A percentile compares a stretch with the other conserved stretches of the same genome.
phyloP scores from a whole-genome alignment of 2,797 vertebrate species.

The Protonibea diacanthus region DNA sequence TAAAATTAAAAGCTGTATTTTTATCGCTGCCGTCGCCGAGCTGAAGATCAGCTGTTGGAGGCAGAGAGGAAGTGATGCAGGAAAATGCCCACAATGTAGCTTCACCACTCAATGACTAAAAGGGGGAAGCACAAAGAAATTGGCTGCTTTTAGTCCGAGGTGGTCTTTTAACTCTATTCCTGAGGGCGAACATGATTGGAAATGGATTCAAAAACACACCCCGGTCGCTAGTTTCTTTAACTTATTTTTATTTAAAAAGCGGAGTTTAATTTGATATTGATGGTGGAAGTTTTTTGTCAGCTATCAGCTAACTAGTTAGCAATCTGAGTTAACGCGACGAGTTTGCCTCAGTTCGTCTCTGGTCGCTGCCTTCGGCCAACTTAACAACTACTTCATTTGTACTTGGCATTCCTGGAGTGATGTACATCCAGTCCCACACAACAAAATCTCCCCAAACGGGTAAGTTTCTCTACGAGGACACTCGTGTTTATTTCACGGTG shows the following conservation, averaged over 20 bases:
- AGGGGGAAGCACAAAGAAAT: constrained; percentile 85
- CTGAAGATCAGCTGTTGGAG: constrained; percentile 79
- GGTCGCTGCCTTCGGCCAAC: constrained; percentile 27
- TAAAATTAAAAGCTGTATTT: neutral
- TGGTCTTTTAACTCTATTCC: constrained; percentile 51
- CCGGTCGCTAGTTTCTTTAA: neutral
- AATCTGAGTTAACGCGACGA: constrained; percentile 76
- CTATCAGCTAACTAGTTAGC: constrained; percentile 69
- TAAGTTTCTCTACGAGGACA: constrained; percentile 44
- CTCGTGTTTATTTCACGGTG: constrained; percentile 12
- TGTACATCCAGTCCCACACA: constrained; percentile 32
- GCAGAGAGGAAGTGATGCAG: constrained; percentile 87
- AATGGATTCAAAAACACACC: constrained; percentile 6
- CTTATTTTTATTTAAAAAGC: neutral
- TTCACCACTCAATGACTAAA: constrained; percentile 81
- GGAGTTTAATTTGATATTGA: constrained; percentile 25
- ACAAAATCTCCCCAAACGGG: constrained; percentile 30
- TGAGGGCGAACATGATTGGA: constrained; percentile 8
- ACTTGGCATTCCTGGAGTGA: constrained; percentile 42
- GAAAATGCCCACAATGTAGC: constrained; percentile 83
- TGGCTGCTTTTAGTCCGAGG: constrained; percentile 51
- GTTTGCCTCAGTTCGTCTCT: constrained; percentile 70
- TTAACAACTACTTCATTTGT: constrained; percentile 42
- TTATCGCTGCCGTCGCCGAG: constrained; percentile 4
- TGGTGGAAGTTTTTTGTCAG: constrained; percentile 76